phyloP scores from a whole-genome alignment of 2,113 vertebrate species.

The Trematocara zebra region DNA sequence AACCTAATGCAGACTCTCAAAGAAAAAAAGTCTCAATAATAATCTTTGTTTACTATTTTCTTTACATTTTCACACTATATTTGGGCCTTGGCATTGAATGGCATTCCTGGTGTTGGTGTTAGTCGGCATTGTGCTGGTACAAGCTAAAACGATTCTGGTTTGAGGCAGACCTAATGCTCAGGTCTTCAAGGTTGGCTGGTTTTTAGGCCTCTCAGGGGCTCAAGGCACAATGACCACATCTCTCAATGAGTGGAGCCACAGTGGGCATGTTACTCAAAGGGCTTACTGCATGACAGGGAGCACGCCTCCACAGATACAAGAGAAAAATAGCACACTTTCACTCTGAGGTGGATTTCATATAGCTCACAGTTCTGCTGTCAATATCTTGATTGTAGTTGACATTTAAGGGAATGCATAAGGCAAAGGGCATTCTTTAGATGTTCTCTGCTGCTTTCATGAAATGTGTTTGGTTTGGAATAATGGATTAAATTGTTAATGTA shows the following conservation, averaged over 20 bases:
- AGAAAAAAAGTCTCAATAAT: not conserved
- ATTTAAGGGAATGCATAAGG: conserved; percentile 32
- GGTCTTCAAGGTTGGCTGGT: conserved; percentile 60
- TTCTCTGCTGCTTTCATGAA: not conserved
- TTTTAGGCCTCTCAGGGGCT: conserved; percentile 44
- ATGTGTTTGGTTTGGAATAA: conserved; percentile 7
- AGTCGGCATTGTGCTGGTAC: conserved; percentile 21
- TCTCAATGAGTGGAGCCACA: conserved; percentile 32
- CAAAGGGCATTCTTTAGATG: conserved; percentile 31
- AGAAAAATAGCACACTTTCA: conserved; percentile 46
- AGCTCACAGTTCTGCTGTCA: conserved; percentile 32
- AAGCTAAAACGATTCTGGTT: conserved; percentile 47
- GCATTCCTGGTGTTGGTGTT: conserved; percentile 30
- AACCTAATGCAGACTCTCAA: not conserved
- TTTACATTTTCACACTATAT: conserved; percentile 1
- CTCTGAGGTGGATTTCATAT: conserved; percentile 44
- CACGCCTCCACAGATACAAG: conserved; percentile 46
- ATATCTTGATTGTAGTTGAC: conserved; percentile 29
- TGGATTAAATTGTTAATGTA: conserved; percentile 9
- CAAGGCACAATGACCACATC: conserved; percentile 52
- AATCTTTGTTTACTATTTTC: conserved; percentile 2
- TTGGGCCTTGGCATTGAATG: conserved; percentile 16
- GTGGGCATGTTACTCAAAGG: conserved; percentile 50
- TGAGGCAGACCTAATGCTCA: conserved; percentile 47
- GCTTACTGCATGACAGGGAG: conserved; percentile 30